phyloP scores from a whole-genome alignment of 2,797 vertebrate species.

The Liparis tanakae region DNA sequence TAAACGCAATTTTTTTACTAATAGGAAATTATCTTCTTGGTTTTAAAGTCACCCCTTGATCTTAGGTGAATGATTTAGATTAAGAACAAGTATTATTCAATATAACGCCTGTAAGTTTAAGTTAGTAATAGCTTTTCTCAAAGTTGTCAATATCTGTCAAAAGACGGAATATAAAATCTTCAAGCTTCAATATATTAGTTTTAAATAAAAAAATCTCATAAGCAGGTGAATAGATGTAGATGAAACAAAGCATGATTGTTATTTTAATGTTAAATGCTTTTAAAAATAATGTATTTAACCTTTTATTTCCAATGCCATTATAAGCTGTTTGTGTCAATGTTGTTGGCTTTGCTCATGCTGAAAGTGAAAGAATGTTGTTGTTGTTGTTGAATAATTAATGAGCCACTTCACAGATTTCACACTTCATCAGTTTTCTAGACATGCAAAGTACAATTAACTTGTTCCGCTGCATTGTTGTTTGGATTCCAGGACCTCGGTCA shows the following conservation, averaged over 20 bases:
- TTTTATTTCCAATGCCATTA: background rate
- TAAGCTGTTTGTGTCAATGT: background rate
- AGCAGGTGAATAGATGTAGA: background rate
- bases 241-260: background rate
- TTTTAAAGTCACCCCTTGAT: background rate
- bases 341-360: background rate
- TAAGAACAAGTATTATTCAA: background rate
- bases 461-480: background rate
- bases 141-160: background rate
- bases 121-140: background rate
- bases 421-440: background rate
- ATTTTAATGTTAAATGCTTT: background rate
- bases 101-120: background rate
- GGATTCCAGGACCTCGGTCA: background rate
- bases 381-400: background rate
- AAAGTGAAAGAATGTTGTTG: background rate
- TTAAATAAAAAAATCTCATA: background rate
- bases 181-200: background rate
- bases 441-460: background rate
- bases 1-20: background rate
- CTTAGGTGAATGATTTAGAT: background rate
- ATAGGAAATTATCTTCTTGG: background rate
- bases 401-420: background rate
- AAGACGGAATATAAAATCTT: background rate
- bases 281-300: background rate